Conservation (phyloP, 2,888 invertebrate species). For the Cheilosia impressa region DNA sequence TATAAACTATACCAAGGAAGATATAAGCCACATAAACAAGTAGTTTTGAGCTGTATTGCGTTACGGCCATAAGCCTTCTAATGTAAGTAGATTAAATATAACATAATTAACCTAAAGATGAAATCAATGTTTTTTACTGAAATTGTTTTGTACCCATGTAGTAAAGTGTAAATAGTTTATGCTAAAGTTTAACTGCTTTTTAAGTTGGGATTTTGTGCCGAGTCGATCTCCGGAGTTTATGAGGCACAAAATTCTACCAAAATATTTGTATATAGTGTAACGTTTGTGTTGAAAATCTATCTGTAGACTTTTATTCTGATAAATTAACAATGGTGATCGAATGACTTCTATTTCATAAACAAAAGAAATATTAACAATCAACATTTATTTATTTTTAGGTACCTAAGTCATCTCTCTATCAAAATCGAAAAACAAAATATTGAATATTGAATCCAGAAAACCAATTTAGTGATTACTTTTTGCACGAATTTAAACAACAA, state of each 20-base stretch:
- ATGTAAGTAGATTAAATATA: background rate
- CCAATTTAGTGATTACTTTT: slow-evolving; percentile 61
- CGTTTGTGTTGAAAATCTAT: slow-evolving; percentile 19
- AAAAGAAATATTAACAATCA: slow-evolving; percentile 32
- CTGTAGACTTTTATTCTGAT: slow-evolving; percentile 27
- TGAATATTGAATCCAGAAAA: slow-evolving; percentile 6
- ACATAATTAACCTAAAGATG: background rate
- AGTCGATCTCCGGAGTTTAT: background rate
- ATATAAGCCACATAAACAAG: slow-evolving; percentile 17
- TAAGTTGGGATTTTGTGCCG: background rate
- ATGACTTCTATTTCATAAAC: slow-evolving; percentile 48
- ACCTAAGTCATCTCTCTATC: slow-evolving; percentile 36
- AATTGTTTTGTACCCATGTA: slow-evolving; percentile 33
- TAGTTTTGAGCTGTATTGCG: slow-evolving; percentile 25
- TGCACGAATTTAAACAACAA: slow-evolving; percentile 69
- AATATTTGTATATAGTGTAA: slow-evolving; percentile 33
- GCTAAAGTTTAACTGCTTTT: background rate
- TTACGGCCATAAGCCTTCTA: slow-evolving; percentile 9
- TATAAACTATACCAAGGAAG: slow-evolving; percentile 14
- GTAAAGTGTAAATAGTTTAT: slow-evolving; percentile 29
- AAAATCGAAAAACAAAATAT: slow-evolving; percentile 47
- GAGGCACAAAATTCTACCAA: background rate
- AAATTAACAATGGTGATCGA: slow-evolving; percentile 50
- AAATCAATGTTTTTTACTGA: slow-evolving; percentile 47
- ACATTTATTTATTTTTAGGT: slow-evolving; percentile 25